Conservation (phyloP, 2,113 vertebrate species). For the Cricetomys ansorgei region DNA sequence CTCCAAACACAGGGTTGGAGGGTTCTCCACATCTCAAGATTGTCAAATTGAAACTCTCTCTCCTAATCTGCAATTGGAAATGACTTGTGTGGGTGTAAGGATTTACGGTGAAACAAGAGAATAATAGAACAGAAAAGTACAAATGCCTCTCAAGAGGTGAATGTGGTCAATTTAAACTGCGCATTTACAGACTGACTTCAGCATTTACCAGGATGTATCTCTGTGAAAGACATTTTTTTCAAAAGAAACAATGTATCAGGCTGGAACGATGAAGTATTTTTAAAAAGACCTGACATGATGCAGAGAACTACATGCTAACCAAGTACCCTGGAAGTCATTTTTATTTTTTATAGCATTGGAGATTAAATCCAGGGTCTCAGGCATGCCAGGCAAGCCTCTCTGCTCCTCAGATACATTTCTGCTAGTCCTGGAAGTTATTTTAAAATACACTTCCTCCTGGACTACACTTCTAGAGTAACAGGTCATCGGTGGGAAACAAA, state of each 20-base stretch:
- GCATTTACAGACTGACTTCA: background rate
- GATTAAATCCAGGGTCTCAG: background rate
- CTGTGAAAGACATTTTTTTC: background rate
- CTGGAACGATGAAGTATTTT: background rate
- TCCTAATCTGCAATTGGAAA: background rate
- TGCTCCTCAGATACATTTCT: too few species aligned
- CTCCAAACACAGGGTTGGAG: background rate
- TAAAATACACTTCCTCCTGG: background rate
- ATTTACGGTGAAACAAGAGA: background rate
- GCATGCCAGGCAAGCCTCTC: background rate
- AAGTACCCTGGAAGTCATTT: background rate
- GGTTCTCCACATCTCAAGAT: background rate
- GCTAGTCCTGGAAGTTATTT: background rate
- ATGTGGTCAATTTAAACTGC: background rate
- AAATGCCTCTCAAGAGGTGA: background rate
- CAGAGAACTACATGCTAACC: background rate
- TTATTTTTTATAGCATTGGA: background rate
- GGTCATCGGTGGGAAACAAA: background rate
- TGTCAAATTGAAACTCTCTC: background rate
- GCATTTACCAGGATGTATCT: background rate
- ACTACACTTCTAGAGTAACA: background rate
- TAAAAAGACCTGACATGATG: background rate
- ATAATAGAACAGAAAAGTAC: background rate
- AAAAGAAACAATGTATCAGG: conserved; percentile 2
- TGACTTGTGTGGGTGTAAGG: background rate